Base-by-base conservation (phyloP, 2,888 invertebrate species). In the Hermodice carunculata region DNA sequence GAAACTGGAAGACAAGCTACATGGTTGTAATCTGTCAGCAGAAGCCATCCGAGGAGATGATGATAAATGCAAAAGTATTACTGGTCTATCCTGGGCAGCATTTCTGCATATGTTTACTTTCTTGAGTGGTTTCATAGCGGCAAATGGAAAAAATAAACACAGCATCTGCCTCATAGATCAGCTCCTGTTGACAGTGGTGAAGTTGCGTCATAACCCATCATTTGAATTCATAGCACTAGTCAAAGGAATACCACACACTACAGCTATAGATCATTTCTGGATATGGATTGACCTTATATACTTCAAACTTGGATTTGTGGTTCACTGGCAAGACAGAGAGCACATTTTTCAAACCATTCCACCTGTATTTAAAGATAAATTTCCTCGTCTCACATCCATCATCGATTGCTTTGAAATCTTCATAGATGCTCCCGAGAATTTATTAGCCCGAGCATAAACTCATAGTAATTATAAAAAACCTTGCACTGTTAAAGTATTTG, bases 381-480 rank as follows among this genome's bases (percentile, higher is more conserved):
- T 43, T 22, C 57, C 57, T 3, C 19, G 42, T 26, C 29, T 57
- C 2, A 44, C 44, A 26, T 57, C 37, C 14, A 59, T 59, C 3
- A 59, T 59, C 22, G 59, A 59, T 24, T 59, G 59, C 31, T 48
- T 37, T 32, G 59, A 59, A 32, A 5, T 59, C 3, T 48, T 48
- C 11, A 59, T 59, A 29, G 59, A 59, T 29, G 1, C 2, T 19
- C 19, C 59, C 14, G 6, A n/a, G 11, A 29, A 59, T 22, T 29
- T 59, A 3, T 6, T 6, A 3, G 32, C 59, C 8, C 19, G 59
- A 5, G 31, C 31, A 8, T 24, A 31, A 6, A 31, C 32, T 2
- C 48, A 48, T 19, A 44, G 44, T 3, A 28, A 26, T 14, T 59
- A 59, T 31, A 59, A 59, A 19, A 17, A 29, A 2, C 31, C 29